A percentile compares a stretch with the other conserved stretches of the same genome.
These are phyloP conservation scores for Lasioglossum baleicum DNA, from an alignment of 1,140 invertebrate species.

Conservation along the genomic window DNA sequence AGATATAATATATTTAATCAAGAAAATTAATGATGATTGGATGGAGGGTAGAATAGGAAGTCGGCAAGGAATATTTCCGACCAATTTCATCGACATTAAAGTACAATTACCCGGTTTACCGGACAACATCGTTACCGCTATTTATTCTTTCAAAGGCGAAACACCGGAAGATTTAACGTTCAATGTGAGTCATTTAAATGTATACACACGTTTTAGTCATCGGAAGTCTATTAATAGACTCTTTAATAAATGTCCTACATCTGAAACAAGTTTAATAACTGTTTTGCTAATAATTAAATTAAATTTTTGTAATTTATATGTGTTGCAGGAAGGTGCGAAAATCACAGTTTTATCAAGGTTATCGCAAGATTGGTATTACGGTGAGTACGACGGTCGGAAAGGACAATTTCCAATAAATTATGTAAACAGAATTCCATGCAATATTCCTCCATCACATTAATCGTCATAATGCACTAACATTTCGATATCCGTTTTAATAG, in stretches of 20 bases:
- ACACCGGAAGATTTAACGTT: conserved; percentile 82
- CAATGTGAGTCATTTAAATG: conserved; percentile 73
- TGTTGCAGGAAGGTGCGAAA: conserved; percentile 83
- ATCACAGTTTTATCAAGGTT: conserved; percentile 87
- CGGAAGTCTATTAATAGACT: too few relatives aligned
- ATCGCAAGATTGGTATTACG: conserved; percentile 91
- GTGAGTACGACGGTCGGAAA: conserved; percentile 83
- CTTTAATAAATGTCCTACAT: too few relatives aligned
- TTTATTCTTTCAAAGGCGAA: conserved; percentile 84
- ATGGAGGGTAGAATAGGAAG: conserved; percentile 84
- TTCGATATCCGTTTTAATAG: not conserved
- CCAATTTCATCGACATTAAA: conserved; percentile 88
- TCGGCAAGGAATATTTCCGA: conserved; percentile 89
- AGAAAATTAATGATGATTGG: conserved; percentile 89
- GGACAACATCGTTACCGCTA: conserved; percentile 78
- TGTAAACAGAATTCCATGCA: conserved; percentile 83
- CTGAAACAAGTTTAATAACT: too few relatives aligned
- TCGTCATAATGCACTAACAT: conserved; percentile 24
- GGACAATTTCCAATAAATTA: conserved; percentile 92
- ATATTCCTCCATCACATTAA: conserved; percentile 37
- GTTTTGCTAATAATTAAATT: too few relatives aligned
- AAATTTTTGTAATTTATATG: not conserved
- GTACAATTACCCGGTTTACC: conserved; percentile 82
- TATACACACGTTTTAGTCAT: not conserved
- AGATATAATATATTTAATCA: conserved; percentile 85